Evolutionary conservation across 2,888 invertebrate species (phyloP).

Genomic region (Eugnorisma glareosa): DNA sequence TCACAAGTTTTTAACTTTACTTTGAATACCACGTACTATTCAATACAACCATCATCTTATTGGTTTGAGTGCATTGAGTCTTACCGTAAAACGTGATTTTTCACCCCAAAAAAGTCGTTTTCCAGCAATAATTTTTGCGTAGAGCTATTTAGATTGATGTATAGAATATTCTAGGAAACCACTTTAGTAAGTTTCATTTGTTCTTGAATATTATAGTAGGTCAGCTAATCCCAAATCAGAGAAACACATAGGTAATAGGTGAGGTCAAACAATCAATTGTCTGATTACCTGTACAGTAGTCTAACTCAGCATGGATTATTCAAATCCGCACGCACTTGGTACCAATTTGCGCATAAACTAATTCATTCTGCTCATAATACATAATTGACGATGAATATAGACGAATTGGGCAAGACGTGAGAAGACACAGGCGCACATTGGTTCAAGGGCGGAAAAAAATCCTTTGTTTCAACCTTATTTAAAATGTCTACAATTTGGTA

Average conservation of each 20-base stretch:
- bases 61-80: too few species aligned
- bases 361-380: slow-evolving; percentile 9
- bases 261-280: not conserved
- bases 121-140: too few species aligned
- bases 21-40: too few species aligned
- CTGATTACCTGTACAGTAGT: slow-evolving; percentile 14
- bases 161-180: not conserved
- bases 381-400: slow-evolving; percentile 30
- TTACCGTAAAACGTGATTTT: too few species aligned
- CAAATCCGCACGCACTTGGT: slow-evolving; percentile 19
- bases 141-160: too few species aligned
- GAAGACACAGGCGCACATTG: slow-evolving; percentile 2
- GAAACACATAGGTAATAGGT: not conserved
- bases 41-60: too few species aligned
- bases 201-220: not conserved
- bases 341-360: slow-evolving; percentile 28
- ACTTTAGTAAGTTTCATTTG: not conserved
- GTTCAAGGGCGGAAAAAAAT: too few species aligned
- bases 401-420: slow-evolving; percentile 23
- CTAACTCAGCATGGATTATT: slow-evolving; percentile 26
- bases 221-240: not conserved
- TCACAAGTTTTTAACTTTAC: too few species aligned
- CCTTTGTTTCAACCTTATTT: too few species aligned
- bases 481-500: too few species aligned
- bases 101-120: too few species aligned